Conservation (phyloP, 2,888 invertebrate species). For the Hyposoter dolosus region DNA sequence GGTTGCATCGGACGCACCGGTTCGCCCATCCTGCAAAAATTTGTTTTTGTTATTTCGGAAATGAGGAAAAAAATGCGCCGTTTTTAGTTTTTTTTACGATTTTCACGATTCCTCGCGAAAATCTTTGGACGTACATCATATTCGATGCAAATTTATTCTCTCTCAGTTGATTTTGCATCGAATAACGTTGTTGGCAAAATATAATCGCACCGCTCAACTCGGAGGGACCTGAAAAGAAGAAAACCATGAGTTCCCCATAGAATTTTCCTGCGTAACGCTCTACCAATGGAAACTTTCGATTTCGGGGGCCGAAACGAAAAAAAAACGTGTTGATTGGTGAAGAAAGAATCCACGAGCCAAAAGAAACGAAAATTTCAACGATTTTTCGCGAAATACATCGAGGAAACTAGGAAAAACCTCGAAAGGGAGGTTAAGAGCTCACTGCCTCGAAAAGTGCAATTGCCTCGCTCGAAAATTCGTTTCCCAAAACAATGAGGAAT, state of each 20-base stretch:
- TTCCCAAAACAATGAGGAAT: background rate
- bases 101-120: background rate
- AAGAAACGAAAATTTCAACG: background rate
- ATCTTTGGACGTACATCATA: constrained; percentile 54
- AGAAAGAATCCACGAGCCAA: background rate
- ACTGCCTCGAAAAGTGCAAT: background rate
- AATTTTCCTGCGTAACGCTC: background rate
- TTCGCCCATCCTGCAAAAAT: constrained; percentile 79
- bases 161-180: constrained; percentile 89
- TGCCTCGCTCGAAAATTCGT: background rate
- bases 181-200: constrained; percentile 88
- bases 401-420: background rate
- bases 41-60: background rate
- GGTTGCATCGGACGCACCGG: constrained; percentile 84
- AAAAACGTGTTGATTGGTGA: background rate
- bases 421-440: background rate
- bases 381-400: background rate
- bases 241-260: background rate
- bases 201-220: constrained; percentile 74
- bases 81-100: background rate
- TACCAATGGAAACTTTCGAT: too few relatives aligned
- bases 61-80: background rate
- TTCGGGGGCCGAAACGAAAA: background rate
- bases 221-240: constrained; percentile 36
- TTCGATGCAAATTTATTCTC: constrained; percentile 81